Evolutionary conservation across 2,888 invertebrate genomes (phyloP).

Genomic region (Tethea ocularis): DNA sequence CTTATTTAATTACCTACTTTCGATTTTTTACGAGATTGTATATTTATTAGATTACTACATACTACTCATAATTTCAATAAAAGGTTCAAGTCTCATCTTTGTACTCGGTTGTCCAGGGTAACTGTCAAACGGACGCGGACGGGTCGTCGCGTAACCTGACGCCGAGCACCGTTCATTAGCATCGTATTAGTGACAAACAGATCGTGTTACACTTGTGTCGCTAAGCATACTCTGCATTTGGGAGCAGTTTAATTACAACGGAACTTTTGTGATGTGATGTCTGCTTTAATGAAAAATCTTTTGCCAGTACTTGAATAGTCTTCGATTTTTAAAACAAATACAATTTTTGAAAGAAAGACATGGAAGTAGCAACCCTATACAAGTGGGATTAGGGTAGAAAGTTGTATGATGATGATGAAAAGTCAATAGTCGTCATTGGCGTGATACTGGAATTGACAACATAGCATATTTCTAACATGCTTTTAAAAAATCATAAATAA

Average conservation of each 20-base stretch:
- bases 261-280: neutral
- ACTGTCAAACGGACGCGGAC: constrained; percentile 24
- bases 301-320: neutral
- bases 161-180: constrained; percentile 47
- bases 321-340: neutral
- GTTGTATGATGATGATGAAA: no score
- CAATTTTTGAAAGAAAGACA: no score
- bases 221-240: constrained; percentile 3
- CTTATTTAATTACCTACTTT: neutral
- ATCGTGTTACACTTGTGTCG: constrained; percentile 49
- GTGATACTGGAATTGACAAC: no score
- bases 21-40: neutral
- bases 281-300: neutral
- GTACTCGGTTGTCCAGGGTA: constrained; percentile 22
- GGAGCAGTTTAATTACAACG: constrained; percentile 1
- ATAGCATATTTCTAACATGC: no score
- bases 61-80: neutral
- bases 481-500: no score
- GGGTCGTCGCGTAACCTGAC: constrained; percentile 42
- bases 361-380: no score
- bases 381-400: no score
- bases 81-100: no score
- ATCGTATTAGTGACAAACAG: constrained; percentile 51
- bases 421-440: no score
- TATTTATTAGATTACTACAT: no score